Evolutionary conservation across 2,888 invertebrate genomes (phyloP).

Genomic region (Coecobrya sp.): DNA sequence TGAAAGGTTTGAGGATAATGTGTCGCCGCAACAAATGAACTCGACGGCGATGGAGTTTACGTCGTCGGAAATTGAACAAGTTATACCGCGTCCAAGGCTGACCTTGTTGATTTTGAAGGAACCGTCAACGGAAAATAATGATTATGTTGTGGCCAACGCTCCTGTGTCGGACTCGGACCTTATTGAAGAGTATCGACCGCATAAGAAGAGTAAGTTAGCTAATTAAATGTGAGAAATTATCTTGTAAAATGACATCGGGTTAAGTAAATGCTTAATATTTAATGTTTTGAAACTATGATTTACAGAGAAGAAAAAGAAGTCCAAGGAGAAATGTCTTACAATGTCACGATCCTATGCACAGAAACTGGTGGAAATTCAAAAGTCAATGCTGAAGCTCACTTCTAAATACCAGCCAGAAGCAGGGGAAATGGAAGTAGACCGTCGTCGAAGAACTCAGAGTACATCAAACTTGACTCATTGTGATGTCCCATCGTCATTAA

Average conservation of each 20-base stretch:
- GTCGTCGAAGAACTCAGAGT: slow-evolving; percentile 61
- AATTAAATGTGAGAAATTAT: no score
- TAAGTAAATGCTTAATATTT: no score
- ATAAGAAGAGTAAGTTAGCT: slow-evolving; percentile 21
- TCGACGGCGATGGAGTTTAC: slow-evolving; percentile 26
- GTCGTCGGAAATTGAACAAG: slow-evolving; percentile 57
- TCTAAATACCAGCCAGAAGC: slow-evolving; percentile 36
- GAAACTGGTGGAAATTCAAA: slow-evolving; percentile 66
- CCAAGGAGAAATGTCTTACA: slow-evolving; percentile 56
- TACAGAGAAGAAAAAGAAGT: slow-evolving; percentile 70
- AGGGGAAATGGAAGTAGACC: slow-evolving; percentile 32
- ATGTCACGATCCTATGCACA: slow-evolving; percentile 65
- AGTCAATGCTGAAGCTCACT: slow-evolving; percentile 51
- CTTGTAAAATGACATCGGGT: no score
- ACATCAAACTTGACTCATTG: neutral
- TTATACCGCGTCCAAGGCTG: slow-evolving; percentile 50
- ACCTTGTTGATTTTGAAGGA: slow-evolving; percentile 66
- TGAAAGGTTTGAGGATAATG: slow-evolving; percentile 34
- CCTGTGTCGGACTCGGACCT: neutral
- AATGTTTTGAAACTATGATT: slow-evolving; percentile 26
- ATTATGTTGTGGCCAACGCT: slow-evolving; percentile 57
- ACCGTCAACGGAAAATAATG: slow-evolving; percentile 23
- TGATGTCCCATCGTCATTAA: neutral
- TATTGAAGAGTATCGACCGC: neutral
- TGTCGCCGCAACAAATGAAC: slow-evolving; percentile 25